Conservation (phyloP, 2,797 vertebrate species). For the Myoxocephalus aenaeus region DNA sequence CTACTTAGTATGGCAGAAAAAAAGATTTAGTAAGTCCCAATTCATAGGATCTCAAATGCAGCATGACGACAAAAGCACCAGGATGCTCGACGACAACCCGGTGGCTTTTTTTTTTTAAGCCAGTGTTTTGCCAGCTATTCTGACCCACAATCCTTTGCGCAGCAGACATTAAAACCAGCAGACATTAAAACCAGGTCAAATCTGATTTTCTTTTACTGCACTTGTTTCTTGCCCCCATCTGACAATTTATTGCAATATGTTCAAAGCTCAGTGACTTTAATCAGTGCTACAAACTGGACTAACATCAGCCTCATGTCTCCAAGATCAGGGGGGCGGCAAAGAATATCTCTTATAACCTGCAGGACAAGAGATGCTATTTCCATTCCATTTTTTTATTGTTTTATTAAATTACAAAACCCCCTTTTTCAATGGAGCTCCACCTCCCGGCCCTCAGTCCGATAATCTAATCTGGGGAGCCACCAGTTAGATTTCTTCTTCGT, state of each 20-base stretch:
- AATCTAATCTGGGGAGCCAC: constrained; percentile 59
- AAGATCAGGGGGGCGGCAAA: too few species aligned
- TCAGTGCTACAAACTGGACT: not conserved
- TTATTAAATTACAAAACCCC: not conserved
- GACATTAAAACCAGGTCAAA: not conserved
- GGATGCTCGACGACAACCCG: not conserved
- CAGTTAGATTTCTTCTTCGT: constrained; percentile 22
- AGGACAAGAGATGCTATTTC: not conserved
- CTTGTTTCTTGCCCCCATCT: not conserved
- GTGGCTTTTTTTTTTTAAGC: not conserved
- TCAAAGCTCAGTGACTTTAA: not conserved
- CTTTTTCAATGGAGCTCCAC: not conserved
- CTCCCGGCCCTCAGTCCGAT: constrained; percentile 23
- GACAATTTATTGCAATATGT: not conserved
- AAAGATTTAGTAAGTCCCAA: not conserved
- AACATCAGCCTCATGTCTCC: too few species aligned
- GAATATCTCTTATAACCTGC: too few species aligned
- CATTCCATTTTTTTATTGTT: constrained; percentile 4
- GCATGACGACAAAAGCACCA: not conserved
- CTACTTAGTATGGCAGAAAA: too few species aligned
- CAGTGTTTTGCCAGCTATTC: not conserved
- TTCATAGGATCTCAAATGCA: not conserved
- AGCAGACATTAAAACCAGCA: not conserved
- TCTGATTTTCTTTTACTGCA: not conserved
- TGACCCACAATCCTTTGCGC: not conserved